Evolutionary conservation across 2,797 vertebrate species (phyloP), one percentile per base, ranked within the genome.

Genomic region (Pipistrellus kuhlii): DNA sequence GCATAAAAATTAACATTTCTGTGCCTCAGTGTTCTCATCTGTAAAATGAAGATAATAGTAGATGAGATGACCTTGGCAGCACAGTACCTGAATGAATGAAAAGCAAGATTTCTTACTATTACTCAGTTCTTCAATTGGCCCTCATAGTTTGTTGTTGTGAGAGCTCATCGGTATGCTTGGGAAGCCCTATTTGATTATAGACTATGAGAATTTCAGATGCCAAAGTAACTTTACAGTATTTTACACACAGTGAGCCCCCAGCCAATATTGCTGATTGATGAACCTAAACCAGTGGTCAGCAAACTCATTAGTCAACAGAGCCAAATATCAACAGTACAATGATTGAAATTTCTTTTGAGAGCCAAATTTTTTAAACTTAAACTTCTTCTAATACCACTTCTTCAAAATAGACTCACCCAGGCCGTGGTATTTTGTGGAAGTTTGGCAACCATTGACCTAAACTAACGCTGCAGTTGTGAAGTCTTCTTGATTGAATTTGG

Each of bases 401-500:
- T 44, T 44, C 44, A 44, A 44, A 11, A 44, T 44, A 44, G 44
- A 44, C 44, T 44, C 44, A 44, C 44, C 44, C 44, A 44, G 44
- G 44, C 44, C 44, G 10, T 44, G 10, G 44, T 44, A 44, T 44
- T 44, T 44, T 44, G 44, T 44, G 44, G 44, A 44, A 44, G 44
- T 44, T 44, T 44, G 44, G 2, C 44, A 44, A 44, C 44, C 44
- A 44, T 11, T 44, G 44, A 44, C 8, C 8, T 44, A 44, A 44
- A 85, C 53, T 78, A n/a, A 83, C 88, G 38, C 32, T 93, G 48
- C 57, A 77, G 32, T 91, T 59, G 17, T 90, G 25, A 17, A 17
- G 15, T 85, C 64, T n/a, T 73, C 25, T 93, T 69, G 55, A 57
- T 94, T 93, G 69, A 64, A 71, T 93, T 83, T 85, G 32, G 20